Conservation (phyloP, 2,797 vertebrate genomes). For the Gymnocypris eckloni region DNA sequence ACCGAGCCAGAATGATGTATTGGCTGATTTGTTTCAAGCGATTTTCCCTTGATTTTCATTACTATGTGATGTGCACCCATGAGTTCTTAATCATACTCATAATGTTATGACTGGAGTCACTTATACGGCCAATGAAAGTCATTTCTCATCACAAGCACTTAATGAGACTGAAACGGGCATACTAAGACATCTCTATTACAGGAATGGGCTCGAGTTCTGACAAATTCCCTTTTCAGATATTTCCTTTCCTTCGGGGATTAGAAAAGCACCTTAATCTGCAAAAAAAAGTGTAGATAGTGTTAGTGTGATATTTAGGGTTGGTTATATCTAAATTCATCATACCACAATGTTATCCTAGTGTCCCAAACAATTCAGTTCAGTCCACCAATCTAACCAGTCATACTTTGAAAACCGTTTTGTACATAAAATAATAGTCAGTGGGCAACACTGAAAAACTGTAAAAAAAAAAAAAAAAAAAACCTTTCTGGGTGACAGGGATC, state of each 20-base stretch:
- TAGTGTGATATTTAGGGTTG: neutral
- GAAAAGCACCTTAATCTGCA: slow-evolving; percentile 53
- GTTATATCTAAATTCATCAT: neutral
- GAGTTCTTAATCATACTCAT: slow-evolving; percentile 72
- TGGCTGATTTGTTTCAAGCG: slow-evolving; percentile 67
- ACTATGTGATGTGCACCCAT: slow-evolving; percentile 64
- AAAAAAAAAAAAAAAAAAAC: too few relatives aligned
- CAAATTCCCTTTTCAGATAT: slow-evolving; percentile 55
- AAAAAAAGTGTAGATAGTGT: neutral
- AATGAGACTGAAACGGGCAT: slow-evolving; percentile 66
- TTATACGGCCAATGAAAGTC: slow-evolving; percentile 64
- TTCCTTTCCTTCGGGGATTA: slow-evolving; percentile 40
- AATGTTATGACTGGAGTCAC: slow-evolving; percentile 70
- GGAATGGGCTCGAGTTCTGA: slow-evolving; percentile 56
- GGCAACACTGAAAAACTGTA: too few relatives aligned
- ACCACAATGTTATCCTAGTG: neutral
- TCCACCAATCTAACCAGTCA: neutral
- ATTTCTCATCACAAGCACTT: slow-evolving; percentile 65
- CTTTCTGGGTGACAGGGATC: too few relatives aligned
- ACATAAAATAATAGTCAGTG: neutral
- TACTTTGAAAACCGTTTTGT: neutral
- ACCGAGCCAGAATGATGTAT: slow-evolving; percentile 67
- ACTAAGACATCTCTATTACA: slow-evolving; percentile 53
- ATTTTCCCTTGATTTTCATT: slow-evolving; percentile 67
- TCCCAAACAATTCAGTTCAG: neutral